These are phyloP conservation scores for Protodeltote pygarga DNA, from an alignment of 2,888 invertebrate genomes.

Conservation along the genomic window DNA sequence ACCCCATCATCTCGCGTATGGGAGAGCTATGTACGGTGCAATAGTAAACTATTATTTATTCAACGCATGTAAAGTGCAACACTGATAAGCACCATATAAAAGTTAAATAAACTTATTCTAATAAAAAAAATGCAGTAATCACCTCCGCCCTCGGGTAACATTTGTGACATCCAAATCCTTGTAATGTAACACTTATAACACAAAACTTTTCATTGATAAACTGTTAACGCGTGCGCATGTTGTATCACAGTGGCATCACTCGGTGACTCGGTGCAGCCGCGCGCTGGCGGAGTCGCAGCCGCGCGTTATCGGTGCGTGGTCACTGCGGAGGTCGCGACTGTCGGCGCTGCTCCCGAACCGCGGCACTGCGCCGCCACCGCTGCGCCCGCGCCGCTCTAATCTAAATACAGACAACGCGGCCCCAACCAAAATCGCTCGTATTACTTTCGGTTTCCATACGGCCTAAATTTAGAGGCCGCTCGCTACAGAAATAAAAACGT, in stretches of 20 bases:
- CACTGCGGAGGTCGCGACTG: conserved; percentile 35
- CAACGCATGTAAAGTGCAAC: no score
- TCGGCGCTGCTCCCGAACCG: conserved; percentile 38
- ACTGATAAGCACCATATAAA: not conserved
- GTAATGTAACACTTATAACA: conserved; percentile 54
- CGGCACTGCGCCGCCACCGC: conserved; percentile 48
- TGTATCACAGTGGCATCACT: conserved; percentile 24
- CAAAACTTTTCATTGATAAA: conserved; percentile 57
- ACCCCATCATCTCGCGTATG: no score
- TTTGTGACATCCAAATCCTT: conserved; percentile 80
- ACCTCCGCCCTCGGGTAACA: conserved; percentile 84
- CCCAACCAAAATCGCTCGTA: conserved; percentile 84
- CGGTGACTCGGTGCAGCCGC: conserved; percentile 28
- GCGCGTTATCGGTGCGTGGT: conserved; percentile 24
- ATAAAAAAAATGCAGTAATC: conserved; percentile 56
- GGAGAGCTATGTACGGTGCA: no score
- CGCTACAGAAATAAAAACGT: conserved; percentile 84
- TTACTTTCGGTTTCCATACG: conserved; percentile 85
- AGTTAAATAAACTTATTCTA: not conserved
- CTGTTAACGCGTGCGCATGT: conserved; percentile 36
- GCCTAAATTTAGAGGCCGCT: conserved; percentile 86
- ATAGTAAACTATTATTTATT: no score
- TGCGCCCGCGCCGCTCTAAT: conserved; percentile 72
- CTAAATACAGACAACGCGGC: conserved; percentile 85
- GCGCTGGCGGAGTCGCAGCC: conserved; percentile 25